These are phyloP conservation scores for Choloepus didactylus DNA, from an alignment of 2,797 vertebrate species.

Conservation along the genomic window DNA sequence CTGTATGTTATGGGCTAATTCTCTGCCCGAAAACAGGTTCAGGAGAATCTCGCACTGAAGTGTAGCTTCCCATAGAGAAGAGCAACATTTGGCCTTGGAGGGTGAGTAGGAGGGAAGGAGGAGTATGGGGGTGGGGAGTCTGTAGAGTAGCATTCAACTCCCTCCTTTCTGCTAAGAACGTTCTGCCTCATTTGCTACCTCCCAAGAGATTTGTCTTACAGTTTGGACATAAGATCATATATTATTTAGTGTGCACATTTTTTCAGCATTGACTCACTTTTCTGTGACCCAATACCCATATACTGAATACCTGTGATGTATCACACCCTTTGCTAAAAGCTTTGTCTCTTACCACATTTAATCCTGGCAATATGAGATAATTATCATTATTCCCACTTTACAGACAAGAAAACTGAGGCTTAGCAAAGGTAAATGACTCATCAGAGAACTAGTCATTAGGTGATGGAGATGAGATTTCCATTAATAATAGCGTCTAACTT, in stretches of 20 bases:
- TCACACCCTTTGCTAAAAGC: neutral
- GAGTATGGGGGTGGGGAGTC: no score
- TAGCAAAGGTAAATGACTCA: slow-evolving; percentile 37
- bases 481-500: slow-evolving; percentile 7
- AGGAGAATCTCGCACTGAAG: neutral
- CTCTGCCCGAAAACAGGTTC: neutral
- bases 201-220: neutral
- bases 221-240: neutral
- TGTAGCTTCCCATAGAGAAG: neutral
- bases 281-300: neutral
- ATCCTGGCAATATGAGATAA: neutral
- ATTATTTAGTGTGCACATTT: neutral
- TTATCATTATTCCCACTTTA: slow-evolving; percentile 32
- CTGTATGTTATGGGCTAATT: neutral
- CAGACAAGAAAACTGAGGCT: slow-evolving; percentile 30
- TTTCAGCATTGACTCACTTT: neutral
- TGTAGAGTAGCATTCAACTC: neutral
- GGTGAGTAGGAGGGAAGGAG: neutral
- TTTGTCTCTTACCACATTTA: slow-evolving; percentile 38
- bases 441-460: slow-evolving; percentile 29
- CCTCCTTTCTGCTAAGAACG: neutral
- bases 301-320: neutral
- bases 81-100: neutral
- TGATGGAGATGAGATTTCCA: neutral
- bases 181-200: neutral